Percentiles rank a stretch among this genome's conserved stretches.
These are phyloP conservation scores for Atherinosoma microstoma DNA, from an alignment of 2,797 vertebrate genomes.

Conservation along the genomic window DNA sequence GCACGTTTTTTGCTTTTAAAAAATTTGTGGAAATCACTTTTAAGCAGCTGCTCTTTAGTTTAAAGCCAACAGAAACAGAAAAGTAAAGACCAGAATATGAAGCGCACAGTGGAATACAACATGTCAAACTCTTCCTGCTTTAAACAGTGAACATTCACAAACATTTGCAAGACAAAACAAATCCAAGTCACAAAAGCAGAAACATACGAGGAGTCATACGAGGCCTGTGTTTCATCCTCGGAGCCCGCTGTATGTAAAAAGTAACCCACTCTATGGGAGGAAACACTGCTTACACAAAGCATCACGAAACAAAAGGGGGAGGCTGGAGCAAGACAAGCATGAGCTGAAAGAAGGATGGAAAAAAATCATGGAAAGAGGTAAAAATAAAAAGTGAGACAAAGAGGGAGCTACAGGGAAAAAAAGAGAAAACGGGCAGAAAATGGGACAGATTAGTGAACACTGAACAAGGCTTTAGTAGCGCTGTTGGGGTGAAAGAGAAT, in stretches of 20 bases:
- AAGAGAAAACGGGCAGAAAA: constrained; percentile 48
- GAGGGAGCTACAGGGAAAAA: constrained; percentile 50
- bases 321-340: constrained; percentile 28
- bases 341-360: neutral
- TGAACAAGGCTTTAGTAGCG: constrained; percentile 73
- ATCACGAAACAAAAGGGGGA: constrained; percentile 53
- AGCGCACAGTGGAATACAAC: constrained; percentile 3
- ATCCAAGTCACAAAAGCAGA: neutral
- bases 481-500: constrained; percentile 82
- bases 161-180: constrained; percentile 13
- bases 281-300: constrained; percentile 51
- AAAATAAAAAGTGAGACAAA: constrained; percentile 34
- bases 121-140: constrained; percentile 1
- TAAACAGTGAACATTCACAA: constrained; percentile 2
- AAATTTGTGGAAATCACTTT: constrained; percentile 12
- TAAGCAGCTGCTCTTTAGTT: constrained; percentile 13
- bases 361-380: constrained; percentile 24
- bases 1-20: constrained; percentile 1
- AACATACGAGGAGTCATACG: constrained; percentile 7
- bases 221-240: constrained; percentile 58
- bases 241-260: constrained; percentile 52
- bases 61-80: constrained; percentile 12
- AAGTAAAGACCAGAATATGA: constrained; percentile 15
- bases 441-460: constrained; percentile 70
- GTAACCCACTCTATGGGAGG: constrained; percentile 36